These are phyloP conservation scores for Chaetorhynchus papuensis DNA, from an alignment of 2,113 vertebrate species.

Conservation along the genomic window DNA sequence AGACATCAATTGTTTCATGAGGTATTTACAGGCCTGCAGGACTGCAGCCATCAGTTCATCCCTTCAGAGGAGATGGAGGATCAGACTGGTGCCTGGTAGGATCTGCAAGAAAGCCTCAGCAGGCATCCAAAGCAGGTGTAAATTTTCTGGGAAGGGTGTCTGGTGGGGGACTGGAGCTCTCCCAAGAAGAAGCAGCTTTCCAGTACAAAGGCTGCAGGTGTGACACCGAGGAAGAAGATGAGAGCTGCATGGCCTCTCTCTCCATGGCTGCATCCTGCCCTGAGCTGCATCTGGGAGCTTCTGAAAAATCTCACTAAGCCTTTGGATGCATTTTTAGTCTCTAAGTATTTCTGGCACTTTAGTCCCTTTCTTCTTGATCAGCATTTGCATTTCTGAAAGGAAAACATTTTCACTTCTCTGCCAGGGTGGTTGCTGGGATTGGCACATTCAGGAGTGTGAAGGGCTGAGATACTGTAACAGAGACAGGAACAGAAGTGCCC, in stretches of 20 bases:
- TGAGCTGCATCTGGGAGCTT: not conserved
- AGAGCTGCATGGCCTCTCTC: not conserved
- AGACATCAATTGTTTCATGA: not conserved
- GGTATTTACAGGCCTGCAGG: not conserved
- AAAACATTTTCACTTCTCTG: not conserved
- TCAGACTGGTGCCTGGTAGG: not conserved
- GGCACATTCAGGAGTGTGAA: not conserved
- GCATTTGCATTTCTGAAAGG: not conserved
- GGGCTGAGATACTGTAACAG: not conserved
- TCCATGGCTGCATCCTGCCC: not conserved
- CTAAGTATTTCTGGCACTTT: not conserved
- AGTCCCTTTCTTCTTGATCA: not conserved
- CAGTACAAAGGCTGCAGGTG: not conserved
- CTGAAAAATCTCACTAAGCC: not conserved
- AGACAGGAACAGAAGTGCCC: not conserved
- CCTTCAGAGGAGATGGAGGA: not conserved
- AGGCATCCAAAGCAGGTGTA: not conserved
- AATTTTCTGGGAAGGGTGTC: not conserved
- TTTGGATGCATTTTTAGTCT: not conserved
- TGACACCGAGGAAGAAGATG: not conserved
- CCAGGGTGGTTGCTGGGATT: not conserved
- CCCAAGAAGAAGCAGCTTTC: accelerated
- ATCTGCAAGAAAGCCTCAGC: not conserved
- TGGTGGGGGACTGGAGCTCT: not conserved
- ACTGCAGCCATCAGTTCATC: not conserved